A percentile compares a stretch with the other conserved stretches of the same genome.
phyloP scores from a whole-genome alignment of 2,113 vertebrate species.

The Nibea coibor region DNA sequence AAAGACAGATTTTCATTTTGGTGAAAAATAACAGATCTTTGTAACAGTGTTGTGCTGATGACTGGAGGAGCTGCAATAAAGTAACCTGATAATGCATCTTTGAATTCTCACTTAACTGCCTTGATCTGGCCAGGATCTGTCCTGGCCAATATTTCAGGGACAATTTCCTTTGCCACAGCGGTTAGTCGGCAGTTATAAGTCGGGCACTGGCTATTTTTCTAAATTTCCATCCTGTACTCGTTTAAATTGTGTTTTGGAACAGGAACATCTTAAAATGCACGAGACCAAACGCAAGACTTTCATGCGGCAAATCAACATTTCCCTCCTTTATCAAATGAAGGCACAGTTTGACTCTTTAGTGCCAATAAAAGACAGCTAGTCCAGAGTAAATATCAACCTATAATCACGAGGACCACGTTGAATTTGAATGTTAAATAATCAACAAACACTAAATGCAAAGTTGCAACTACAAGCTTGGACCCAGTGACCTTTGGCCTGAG shows the following conservation, averaged over 20 bases:
- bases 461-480: not conserved
- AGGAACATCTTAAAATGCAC: conserved; percentile 19
- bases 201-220: conserved; percentile 39
- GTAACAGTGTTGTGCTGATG: not conserved
- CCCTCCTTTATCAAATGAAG: not conserved
- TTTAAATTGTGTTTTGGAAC: conserved; percentile 13
- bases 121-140: not conserved
- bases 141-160: conserved; percentile 7
- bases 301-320: not conserved
- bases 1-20: no score
- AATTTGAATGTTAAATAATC: not conserved
- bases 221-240: conserved; percentile 49
- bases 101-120: not conserved
- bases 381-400: not conserved
- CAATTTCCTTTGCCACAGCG: conserved; percentile 27
- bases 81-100: conserved; percentile 36
- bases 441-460: not conserved
- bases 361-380: not conserved
- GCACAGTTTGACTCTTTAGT: not conserved
- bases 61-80: conserved; percentile 3
- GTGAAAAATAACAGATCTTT: conserved; percentile 3
- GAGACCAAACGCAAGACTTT: not conserved
- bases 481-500: not conserved
- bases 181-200: conserved; percentile 41
- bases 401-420: not conserved